Percentiles rank a stretch among this genome's conserved stretches.
phyloP scores from a whole-genome alignment of 2,797 vertebrate genomes.

The Pseudochirops cupreus region DNA sequence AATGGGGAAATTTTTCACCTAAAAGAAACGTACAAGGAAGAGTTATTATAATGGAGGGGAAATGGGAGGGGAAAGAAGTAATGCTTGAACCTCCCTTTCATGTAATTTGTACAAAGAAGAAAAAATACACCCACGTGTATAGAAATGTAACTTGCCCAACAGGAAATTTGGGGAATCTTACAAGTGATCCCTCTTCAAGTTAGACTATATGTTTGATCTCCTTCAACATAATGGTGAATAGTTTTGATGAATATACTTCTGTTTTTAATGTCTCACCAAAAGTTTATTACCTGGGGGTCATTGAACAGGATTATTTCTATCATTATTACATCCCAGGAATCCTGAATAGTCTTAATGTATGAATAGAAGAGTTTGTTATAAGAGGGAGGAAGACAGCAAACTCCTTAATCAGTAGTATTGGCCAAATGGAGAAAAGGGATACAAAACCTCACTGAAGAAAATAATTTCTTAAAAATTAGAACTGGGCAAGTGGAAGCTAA shows the following conservation, averaged over 20 bases:
- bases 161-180: not conserved
- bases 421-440: not conserved
- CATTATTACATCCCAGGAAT: not conserved
- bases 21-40: not conserved
- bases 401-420: not conserved
- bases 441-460: not conserved
- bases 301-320: not conserved
- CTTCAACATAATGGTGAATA: not conserved
- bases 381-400: not conserved
- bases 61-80: not conserved
- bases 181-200: not conserved
- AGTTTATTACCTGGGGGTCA: not conserved
- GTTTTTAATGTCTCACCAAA: not conserved
- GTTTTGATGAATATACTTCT: not conserved
- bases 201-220: not conserved
- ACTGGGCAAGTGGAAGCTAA: not conserved
- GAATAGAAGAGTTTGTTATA: not conserved
- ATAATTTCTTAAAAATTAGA: not conserved
- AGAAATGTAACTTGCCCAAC: too few relatives aligned
- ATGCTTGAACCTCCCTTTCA: not conserved
- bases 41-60: not conserved
- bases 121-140: not conserved
- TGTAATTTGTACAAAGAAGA: not conserved
- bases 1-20: not conserved
- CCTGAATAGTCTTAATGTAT: not conserved